Evolutionary conservation across 2,888 invertebrate genomes (phyloP), one percentile per base, ranked within the genome.

Genomic region (Diarsia mendica): DNA sequence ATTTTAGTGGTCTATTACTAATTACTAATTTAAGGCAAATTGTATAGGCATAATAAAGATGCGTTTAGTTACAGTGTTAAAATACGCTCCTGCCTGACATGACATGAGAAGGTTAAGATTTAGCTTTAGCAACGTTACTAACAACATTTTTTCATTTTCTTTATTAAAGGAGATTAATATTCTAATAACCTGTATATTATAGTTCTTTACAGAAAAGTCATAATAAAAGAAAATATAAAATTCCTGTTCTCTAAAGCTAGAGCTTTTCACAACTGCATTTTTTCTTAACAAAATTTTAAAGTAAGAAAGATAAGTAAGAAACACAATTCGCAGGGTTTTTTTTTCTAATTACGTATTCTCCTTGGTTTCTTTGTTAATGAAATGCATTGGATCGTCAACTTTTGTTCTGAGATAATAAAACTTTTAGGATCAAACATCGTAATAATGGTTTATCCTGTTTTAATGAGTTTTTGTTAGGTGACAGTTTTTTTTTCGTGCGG

Each of bases 51-150:
- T n/a, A 33, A 39, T n/a, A 18, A 46, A 64, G 5, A 46, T 18
- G 6, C 11, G 8, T 48, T 18, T 39, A 55, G 39, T 13, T 23
- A 5, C 91, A 92, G 94, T 94, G 93, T 92, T 92, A 93, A 93
- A 94, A 28, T 28, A 28, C 28, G 28, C 93, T 92, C 90, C 91
- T 89, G 86, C 79, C 85, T 91, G 94, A 92, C 93, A 92, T 88
- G 91, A 94, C 93, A 90, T 88, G 91, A 86, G 90, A 39, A 6
- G 6, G 6, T 39, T 5, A 39, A 33, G 61, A 55, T 67, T 71
- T 6, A 51, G 1, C 5, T 67, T 71, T 6, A 51, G 0, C 5
- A 13, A 20, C 4, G 49, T 9, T 51, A 8, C 20, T 20, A 63
- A 33, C 3, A 49, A 28, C 18, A 20, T 9, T 0, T 28, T 64